A percentile compares a stretch with the other conserved stretches of the same genome.
Conservation (phyloP, 2,113 vertebrate species). For the Cavia aperea region DNA sequence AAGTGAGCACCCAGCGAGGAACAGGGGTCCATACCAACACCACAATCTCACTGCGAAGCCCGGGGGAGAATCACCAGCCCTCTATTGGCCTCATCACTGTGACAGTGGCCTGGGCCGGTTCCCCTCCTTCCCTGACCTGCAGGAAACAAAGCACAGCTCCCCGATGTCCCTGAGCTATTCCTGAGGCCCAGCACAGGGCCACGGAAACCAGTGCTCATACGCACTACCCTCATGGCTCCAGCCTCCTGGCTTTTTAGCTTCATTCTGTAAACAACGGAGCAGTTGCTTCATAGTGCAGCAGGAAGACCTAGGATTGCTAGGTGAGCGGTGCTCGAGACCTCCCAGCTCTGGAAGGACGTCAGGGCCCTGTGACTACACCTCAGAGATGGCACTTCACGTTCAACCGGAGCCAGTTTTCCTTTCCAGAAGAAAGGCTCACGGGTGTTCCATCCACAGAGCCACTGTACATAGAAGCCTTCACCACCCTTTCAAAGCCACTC, state of each 20-base stretch:
- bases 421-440: background rate
- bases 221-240: background rate
- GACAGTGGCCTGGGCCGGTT: background rate
- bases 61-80: background rate
- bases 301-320: background rate
- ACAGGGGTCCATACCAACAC: background rate
- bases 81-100: background rate
- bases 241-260: background rate
- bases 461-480: background rate
- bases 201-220: background rate
- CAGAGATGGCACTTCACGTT: background rate
- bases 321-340: background rate
- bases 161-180: background rate
- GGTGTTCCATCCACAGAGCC: background rate
- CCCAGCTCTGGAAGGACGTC: background rate
- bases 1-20: background rate
- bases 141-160: background rate
- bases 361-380: background rate
- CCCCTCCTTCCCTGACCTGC: background rate
- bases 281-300: background rate
- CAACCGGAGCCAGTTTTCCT: background rate
- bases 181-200: background rate
- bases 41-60: accelerated
- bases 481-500: background rate
- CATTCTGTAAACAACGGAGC: background rate